Evolutionary conservation across 2,888 invertebrate genomes (phyloP).

Genomic region (Acrobasis repandana): DNA sequence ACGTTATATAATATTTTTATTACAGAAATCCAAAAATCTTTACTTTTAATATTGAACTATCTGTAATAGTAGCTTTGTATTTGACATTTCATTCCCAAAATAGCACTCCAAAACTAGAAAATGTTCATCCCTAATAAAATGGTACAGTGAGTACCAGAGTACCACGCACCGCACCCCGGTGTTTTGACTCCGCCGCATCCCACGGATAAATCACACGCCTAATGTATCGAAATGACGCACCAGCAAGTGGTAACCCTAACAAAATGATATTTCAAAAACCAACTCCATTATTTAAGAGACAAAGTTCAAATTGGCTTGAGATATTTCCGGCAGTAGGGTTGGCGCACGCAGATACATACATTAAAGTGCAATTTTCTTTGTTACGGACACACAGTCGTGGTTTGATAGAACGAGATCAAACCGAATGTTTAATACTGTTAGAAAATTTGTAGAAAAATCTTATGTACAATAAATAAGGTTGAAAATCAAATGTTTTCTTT

Average conservation of each 20-base stretch:
- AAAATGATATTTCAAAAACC: slow-evolving; percentile 30
- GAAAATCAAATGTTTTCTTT: slow-evolving; percentile 30
- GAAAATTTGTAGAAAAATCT: slow-evolving; percentile 11
- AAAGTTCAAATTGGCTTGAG: slow-evolving; percentile 28
- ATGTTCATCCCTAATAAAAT: slow-evolving; percentile 48
- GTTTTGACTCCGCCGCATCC: slow-evolving; percentile 77
- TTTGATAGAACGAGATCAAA: slow-evolving; percentile 50
- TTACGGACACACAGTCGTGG: slow-evolving; percentile 43
- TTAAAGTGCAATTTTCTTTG: slow-evolving; percentile 40
- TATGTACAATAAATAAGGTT: slow-evolving; percentile 38
- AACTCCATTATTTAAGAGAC: slow-evolving; percentile 26
- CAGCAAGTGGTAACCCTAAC: slow-evolving; percentile 55
- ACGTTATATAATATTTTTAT: too few species aligned
- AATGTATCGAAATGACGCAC: slow-evolving; percentile 79
- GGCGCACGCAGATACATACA: background rate
- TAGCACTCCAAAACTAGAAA: background rate
- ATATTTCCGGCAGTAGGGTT: background rate
- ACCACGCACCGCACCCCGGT: slow-evolving; percentile 56
- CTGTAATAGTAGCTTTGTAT: too few species aligned
- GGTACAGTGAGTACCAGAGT: slow-evolving; percentile 38
- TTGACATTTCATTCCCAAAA: background rate
- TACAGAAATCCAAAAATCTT: too few species aligned
- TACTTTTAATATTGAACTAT: too few species aligned
- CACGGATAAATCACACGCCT: slow-evolving; percentile 77
- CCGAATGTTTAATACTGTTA: slow-evolving; percentile 25